Evolutionary conservation across 1,140 invertebrate species (phyloP), one percentile per base, ranked within the genome.

Genomic region (Bombus balteatus): DNA sequence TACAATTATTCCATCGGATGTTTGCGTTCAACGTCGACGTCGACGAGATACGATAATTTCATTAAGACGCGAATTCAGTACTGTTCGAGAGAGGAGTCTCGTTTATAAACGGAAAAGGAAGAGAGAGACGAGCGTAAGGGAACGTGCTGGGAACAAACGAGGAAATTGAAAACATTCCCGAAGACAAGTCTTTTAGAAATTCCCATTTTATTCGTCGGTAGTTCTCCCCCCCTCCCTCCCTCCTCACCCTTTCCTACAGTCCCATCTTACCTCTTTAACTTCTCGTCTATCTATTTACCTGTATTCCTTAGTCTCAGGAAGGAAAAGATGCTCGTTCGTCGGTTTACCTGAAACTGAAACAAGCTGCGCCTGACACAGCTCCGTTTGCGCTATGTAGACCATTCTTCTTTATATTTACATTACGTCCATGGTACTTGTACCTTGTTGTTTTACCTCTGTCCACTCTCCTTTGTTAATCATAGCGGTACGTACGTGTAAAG

Each of bases 131-230:
- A 12, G 41, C 0, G 32, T 12, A 9, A 22, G 34, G 28, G 6
- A 32, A 25, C 25, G 28, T 32, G 10, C 12, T 53, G 39, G 25
- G 32, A 72, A 66, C 28, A 37, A 71, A 1, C 68, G 22, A 81
- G 83, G 78, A 81, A 85, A 85, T 85, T 85, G 78, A 85, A 85
- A 81, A 85, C 68, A 85, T 81, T 57, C 71, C 22, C 70, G 57
- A 85, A 53, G 78, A 81, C 68, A 37, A 85, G 78, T 81, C 70
- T 57, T 53, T 81, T 68, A 81, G 47, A 81, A 53, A 68, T 57
- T 62, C 39, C 25, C 43, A 41, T 73, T 81, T 73, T 43, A 32
- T 53, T 73, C 70, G 32, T 22, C 68, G 32, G 28, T n/a, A 59
- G 41, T 18, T 15, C 13, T 2, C 37, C 15, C 5, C 28, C 5